A percentile compares a stretch with the other conserved stretches of the same genome.
phyloP scores from a whole-genome alignment of 2,888 invertebrate species.

The Stomorhina lunata region DNA sequence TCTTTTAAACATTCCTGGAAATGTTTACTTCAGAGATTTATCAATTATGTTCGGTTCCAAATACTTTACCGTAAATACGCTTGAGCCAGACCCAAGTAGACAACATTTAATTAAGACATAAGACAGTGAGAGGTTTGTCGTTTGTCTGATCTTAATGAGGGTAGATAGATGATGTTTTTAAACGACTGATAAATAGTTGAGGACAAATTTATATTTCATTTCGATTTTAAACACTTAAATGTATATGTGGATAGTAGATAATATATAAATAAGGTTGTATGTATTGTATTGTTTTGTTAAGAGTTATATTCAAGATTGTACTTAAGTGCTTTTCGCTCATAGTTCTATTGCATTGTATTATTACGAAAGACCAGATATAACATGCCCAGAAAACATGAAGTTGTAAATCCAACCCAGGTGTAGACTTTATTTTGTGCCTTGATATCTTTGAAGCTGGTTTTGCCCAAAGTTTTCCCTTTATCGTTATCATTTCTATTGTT shows the following conservation, averaged over 20 bases:
- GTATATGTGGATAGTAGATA: too few species aligned
- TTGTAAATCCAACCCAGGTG: constrained; percentile 92
- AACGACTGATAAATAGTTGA: constrained; percentile 35
- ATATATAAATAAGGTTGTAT: background rate
- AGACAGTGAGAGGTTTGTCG: too few species aligned
- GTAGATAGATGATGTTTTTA: constrained; percentile 33
- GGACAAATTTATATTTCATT: constrained; percentile 55
- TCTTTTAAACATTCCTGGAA: too few species aligned
- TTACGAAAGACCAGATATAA: constrained; percentile 62
- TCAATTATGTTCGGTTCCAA: background rate
- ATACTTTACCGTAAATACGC: constrained; percentile 52
- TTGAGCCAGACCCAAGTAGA: background rate
- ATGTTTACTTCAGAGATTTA: too few species aligned
- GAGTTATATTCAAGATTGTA: constrained; percentile 48
- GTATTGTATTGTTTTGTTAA: background rate
- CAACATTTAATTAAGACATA: constrained; percentile 20
- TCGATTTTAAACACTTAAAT: constrained; percentile 36
- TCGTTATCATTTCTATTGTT: constrained; percentile 27
- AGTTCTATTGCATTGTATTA: constrained; percentile 56
- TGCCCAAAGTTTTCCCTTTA: constrained; percentile 22
- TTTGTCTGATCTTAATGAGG: constrained; percentile 4
- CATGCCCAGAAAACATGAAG: constrained; percentile 85
- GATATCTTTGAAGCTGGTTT: constrained; percentile 54
- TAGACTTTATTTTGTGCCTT: constrained; percentile 82
- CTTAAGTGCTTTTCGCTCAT: constrained; percentile 44